Conservation (phyloP, 2,113 vertebrate species). For the Cololabis saira region DNA sequence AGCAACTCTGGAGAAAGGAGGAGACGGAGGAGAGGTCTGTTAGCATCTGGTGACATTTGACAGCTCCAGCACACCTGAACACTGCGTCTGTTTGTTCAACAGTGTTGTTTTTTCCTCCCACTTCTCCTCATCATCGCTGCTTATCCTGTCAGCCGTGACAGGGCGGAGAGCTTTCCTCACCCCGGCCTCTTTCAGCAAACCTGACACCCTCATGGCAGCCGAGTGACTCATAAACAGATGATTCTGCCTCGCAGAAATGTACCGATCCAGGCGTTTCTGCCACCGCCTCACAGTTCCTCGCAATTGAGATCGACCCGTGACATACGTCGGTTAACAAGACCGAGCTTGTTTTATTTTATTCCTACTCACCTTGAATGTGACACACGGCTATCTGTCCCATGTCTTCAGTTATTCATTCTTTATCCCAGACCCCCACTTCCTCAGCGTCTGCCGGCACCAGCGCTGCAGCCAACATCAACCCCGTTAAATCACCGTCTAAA, state of each 20-base stretch:
- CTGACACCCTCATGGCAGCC: constrained; percentile 27
- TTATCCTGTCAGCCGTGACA: constrained; percentile 41
- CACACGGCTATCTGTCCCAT: constrained; percentile 71
- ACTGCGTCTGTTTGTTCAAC: constrained; percentile 16
- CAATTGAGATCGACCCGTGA: constrained; percentile 5
- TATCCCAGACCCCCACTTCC: not conserved
- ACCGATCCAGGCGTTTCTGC: constrained; percentile 31
- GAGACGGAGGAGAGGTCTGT: not conserved
- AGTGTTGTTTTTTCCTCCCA: constrained; percentile 8
- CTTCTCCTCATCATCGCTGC: constrained; percentile 24
- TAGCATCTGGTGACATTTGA: no score
- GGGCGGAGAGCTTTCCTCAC: constrained; percentile 40
- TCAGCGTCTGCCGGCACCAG: not conserved
- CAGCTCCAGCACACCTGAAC: constrained; percentile 8
- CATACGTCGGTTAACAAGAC: constrained; percentile 14
- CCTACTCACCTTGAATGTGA: constrained; percentile 62
- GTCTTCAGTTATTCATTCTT: constrained; percentile 20
- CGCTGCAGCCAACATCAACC: not conserved
- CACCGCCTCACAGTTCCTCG: constrained; percentile 24
- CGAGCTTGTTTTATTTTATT: constrained; percentile 1
- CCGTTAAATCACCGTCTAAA: not conserved
- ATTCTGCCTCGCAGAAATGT: constrained; percentile 34
- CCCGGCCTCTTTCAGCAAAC: not conserved
- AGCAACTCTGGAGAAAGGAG: constrained; percentile 78
- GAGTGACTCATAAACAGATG: constrained; percentile 46